phyloP scores from a whole-genome alignment of 2,888 invertebrate species.

The Neoascia interrupta region DNA sequence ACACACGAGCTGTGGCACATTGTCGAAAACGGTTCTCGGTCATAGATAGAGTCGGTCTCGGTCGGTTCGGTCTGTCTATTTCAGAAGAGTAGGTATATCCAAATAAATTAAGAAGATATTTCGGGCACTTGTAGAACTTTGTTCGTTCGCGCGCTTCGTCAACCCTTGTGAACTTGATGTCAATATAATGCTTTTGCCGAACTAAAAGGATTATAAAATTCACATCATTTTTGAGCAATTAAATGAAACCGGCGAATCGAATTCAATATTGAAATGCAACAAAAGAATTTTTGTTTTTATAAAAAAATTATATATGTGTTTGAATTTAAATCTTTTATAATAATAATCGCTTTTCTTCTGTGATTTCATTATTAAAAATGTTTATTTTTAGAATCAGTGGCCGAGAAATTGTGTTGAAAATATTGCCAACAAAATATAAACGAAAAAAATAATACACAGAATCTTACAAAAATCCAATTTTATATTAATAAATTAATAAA shows the following conservation, averaged over 20 bases:
- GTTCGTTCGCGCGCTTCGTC: not conserved
- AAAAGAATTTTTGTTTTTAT: not conserved
- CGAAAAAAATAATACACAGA: too few relatives aligned
- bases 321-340: constrained; percentile 14
- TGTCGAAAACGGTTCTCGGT: too few relatives aligned
- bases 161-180: not conserved
- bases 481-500: too few relatives aligned
- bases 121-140: not conserved
- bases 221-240: too few relatives aligned
- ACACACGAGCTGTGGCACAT: not conserved
- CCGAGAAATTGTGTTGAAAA: constrained; percentile 18
- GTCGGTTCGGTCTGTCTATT: constrained; percentile 2
- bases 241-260: too few relatives aligned
- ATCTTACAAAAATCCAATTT: too few relatives aligned
- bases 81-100: constrained; percentile 17
- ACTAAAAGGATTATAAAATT: not conserved
- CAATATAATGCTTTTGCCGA: not conserved
- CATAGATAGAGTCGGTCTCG: too few relatives aligned
- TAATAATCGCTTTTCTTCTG: constrained; percentile 11
- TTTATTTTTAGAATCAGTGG: constrained; percentile 48
- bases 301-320: not conserved
- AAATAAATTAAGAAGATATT: constrained; percentile 18
- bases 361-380: constrained; percentile 19
- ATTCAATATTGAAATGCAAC: not conserved
- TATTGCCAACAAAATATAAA: constrained; percentile 21